Evolutionary conservation across 2,888 invertebrate species (phyloP).

Genomic region (Byasa hedistus): DNA sequence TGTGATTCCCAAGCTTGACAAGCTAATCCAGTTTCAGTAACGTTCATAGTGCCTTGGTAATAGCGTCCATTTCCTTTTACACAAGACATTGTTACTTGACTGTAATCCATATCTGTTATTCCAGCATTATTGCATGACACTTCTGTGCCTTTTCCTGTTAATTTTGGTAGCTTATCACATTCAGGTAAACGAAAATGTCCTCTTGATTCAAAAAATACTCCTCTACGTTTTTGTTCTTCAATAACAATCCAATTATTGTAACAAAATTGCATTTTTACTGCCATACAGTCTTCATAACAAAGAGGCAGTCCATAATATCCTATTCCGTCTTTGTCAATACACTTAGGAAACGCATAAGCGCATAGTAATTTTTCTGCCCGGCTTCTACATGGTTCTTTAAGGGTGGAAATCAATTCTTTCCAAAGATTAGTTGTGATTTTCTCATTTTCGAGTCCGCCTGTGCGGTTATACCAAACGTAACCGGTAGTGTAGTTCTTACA

Average conservation of each 20-base stretch:
- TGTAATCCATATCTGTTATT: constrained; percentile 89
- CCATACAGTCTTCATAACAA: constrained; percentile 96
- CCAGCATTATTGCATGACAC: constrained; percentile 90
- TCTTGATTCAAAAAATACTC: constrained; percentile 87
- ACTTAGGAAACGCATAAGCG: constrained; percentile 94
- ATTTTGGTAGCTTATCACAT: constrained; percentile 89
- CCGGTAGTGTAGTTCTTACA: constrained; percentile 85
- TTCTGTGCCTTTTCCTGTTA: constrained; percentile 81
- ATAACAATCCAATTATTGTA: constrained; percentile 95
- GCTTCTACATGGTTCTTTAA: constrained; percentile 90
- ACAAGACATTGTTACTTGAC: constrained; percentile 92
- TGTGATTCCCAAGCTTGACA: constrained; percentile 96
- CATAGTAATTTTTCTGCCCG: constrained; percentile 95
- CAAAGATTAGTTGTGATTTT: constrained; percentile 90
- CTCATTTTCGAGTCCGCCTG: constrained; percentile 89
- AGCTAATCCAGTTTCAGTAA: constrained; percentile 88
- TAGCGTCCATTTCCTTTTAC: constrained; percentile 92
- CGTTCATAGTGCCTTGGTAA: constrained; percentile 93
- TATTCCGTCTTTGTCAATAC: constrained; percentile 83
- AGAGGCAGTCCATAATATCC: constrained; percentile 86
- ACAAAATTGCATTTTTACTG: constrained; percentile 93
- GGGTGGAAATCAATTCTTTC: constrained; percentile 90
- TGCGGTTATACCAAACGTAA: constrained; percentile 88
- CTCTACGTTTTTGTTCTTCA: constrained; percentile 90
- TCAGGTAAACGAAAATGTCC: constrained; percentile 94